Percentiles rank a stretch among this genome's conserved stretches.
Evolutionary conservation across 2,888 invertebrate species (phyloP).

Genomic region (Mythimna loreyi): DNA sequence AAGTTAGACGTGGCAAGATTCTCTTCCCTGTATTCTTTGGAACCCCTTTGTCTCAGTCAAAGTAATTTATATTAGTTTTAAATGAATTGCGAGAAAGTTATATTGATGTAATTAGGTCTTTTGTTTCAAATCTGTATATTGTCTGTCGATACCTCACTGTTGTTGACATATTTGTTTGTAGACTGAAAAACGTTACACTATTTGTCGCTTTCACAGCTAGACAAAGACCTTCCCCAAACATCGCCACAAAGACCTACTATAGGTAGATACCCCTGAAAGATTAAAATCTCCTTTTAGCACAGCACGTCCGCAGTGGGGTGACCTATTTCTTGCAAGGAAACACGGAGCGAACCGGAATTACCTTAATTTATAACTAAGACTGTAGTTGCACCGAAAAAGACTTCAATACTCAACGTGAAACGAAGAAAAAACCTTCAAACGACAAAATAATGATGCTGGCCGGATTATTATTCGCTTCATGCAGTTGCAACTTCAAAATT

Average conservation of each 20-base stretch:
- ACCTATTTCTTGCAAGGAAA: slow-evolving; percentile 30
- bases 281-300: neutral
- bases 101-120: slow-evolving; percentile 1
- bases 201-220: too few relatives aligned
- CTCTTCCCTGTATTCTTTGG: slow-evolving; percentile 27
- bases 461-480: slow-evolving; percentile 57
- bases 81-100: slow-evolving; percentile 31
- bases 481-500: slow-evolving; percentile 58
- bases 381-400: slow-evolving; percentile 1
- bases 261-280: neutral
- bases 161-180: neutral
- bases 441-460: slow-evolving; percentile 49
- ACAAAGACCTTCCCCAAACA: too few relatives aligned
- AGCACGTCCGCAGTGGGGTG: neutral
- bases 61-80: slow-evolving; percentile 46
- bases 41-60: slow-evolving; percentile 27
- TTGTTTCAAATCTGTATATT: neutral
- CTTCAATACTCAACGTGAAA: neutral
- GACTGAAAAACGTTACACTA: neutral
- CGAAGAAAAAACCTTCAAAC: slow-evolving; percentile 23
- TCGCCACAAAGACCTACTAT: too few relatives aligned
- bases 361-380: slow-evolving; percentile 28
- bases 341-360: neutral
- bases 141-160: neutral
- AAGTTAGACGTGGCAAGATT: slow-evolving; percentile 48